phyloP scores from a whole-genome alignment of 2,797 vertebrate genomes.

The Leptodactylus fallax region DNA sequence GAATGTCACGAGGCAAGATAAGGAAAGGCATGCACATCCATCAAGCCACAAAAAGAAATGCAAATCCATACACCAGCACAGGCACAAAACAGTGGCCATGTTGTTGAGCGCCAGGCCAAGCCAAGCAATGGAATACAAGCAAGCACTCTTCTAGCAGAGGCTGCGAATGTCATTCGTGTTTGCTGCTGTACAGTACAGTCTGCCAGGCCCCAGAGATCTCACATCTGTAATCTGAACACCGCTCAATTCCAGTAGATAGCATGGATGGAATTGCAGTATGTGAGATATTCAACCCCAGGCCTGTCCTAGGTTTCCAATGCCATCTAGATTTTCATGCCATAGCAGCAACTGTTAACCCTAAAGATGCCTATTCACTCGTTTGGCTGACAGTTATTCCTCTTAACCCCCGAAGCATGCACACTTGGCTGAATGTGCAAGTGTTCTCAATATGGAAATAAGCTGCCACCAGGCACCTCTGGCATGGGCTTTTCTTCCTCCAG shows the following conservation, averaged over 20 bases:
- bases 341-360: neutral
- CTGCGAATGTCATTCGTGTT: neutral
- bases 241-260: conserved; percentile 4
- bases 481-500: no score
- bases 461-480: no score
- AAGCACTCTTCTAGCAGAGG: conserved; percentile 27
- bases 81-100: conserved; percentile 17
- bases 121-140: conserved; percentile 31
- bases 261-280: conserved; percentile 35
- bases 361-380: neutral
- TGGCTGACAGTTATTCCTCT: no score
- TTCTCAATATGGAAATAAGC: no score
- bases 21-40: conserved; percentile 43
- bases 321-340: neutral
- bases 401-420: no score
- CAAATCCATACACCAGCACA: conserved; percentile 38
- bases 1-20: neutral
- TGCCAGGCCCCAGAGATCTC: neutral
- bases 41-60: conserved; percentile 15
- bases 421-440: no score
- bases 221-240: conserved; percentile 25
- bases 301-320: neutral
- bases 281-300: conserved; percentile 14
- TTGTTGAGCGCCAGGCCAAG: conserved; percentile 27
- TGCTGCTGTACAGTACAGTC: no score